Evolutionary conservation across 2,888 invertebrate genomes (phyloP).

Genomic region (Synergus laeviventris): DNA sequence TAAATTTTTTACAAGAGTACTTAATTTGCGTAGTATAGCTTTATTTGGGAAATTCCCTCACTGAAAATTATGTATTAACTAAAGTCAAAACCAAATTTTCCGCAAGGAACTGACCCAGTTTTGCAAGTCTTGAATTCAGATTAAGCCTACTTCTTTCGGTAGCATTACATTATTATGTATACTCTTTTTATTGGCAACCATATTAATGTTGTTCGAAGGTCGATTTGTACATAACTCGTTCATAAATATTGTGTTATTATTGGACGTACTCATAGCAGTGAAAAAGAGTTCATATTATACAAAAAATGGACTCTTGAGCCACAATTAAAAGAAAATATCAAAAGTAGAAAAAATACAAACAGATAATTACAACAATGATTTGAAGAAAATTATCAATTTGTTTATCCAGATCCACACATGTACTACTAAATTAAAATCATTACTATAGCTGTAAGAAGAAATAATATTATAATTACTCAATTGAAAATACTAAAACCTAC

Average conservation of each 20-base stretch:
- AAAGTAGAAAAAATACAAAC: background rate
- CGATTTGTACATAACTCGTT: constrained; percentile 6
- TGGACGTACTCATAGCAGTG: background rate
- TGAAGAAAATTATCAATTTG: background rate
- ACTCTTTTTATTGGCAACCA: constrained; percentile 3
- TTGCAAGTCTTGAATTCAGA: no score
- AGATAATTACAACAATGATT: constrained; percentile 1
- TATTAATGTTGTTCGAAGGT: constrained; percentile 29
- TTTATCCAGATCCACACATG: background rate
- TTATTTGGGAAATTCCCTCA: background rate
- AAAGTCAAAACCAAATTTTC: no score
- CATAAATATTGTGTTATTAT: background rate
- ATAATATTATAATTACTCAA: no score
- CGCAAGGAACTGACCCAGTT: no score
- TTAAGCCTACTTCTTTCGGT: background rate
- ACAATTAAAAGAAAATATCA: background rate
- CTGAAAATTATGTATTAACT: background rate
- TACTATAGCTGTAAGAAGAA: no score
- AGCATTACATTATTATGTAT: background rate
- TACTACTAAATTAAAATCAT: no score
- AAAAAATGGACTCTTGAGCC: background rate
- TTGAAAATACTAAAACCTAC: no score
- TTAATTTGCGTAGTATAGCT: background rate
- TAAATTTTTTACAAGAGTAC: background rate
- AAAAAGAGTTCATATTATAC: background rate